A percentile compares a stretch with the other conserved stretches of the same genome.
Conservation (phyloP, 2,888 invertebrate species). For the Apamea anceps region DNA sequence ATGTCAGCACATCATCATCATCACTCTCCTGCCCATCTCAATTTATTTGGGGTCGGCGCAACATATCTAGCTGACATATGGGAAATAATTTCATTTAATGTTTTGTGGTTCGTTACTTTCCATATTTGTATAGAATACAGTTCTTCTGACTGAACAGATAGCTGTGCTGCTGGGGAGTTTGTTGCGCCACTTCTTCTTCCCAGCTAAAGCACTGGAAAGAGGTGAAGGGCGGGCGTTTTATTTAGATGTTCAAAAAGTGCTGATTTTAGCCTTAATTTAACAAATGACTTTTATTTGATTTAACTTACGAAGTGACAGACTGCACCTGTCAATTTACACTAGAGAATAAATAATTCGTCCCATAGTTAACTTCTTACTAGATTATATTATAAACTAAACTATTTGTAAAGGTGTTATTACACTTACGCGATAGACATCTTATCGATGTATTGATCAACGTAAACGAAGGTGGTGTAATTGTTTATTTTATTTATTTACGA, state of each 20-base stretch:
- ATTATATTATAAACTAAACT: not conserved
- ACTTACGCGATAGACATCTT: not conserved
- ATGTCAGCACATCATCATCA: too few species aligned
- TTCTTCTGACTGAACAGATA: too few species aligned
- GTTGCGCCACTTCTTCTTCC: too few species aligned
- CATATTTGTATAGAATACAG: not conserved
- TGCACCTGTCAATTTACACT: not conserved
- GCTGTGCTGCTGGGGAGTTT: too few species aligned
- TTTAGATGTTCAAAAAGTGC: too few species aligned
- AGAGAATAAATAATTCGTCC: not conserved
- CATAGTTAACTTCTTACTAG: not conserved
- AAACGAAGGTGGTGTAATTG: not conserved
- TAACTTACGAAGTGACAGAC: not conserved
- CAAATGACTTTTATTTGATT: too few species aligned
- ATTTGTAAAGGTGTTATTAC: not conserved
- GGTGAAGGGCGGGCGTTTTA: too few species aligned
- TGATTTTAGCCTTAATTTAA: too few species aligned
- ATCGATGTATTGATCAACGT: not conserved
- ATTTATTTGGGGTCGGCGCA: too few species aligned
- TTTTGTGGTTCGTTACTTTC: not conserved
- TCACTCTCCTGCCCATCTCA: too few species aligned
- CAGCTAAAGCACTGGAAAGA: too few species aligned
- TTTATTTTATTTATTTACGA: not conserved
- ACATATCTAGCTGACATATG: not conserved
- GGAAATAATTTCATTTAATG: not conserved